Evolutionary conservation across 2,113 vertebrate genomes (phyloP).

Genomic region (Lontra canadensis): DNA sequence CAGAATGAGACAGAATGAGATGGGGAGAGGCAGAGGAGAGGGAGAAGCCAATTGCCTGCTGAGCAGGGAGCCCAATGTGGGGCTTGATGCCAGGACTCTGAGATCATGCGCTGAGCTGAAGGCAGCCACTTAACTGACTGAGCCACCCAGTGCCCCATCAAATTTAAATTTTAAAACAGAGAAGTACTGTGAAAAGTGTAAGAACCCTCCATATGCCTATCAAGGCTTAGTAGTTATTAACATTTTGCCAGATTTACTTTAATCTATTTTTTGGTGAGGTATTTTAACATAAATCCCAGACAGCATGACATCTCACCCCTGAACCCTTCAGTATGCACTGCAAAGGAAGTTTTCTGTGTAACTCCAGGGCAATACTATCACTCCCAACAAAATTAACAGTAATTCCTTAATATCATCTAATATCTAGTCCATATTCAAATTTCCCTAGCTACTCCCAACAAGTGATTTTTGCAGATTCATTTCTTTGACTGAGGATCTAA

Average conservation of each 20-base stretch:
- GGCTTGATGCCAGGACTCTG: too few species aligned
- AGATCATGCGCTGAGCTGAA: too few species aligned
- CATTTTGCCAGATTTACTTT: neutral
- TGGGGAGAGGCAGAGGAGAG: too few species aligned
- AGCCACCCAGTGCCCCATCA: neutral
- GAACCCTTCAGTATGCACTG: neutral
- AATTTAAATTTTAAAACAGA: neutral
- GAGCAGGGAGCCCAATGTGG: too few species aligned
- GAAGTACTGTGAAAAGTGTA: neutral
- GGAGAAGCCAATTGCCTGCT: too few species aligned
- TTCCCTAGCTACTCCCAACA: neutral
- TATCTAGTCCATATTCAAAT: neutral
- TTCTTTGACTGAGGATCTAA: neutral
- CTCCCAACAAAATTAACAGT: neutral
- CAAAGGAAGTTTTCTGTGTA: neutral
- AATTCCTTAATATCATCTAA: neutral
- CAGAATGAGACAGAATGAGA: too few species aligned
- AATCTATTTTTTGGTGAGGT: neutral
- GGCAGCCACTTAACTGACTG: too few species aligned
- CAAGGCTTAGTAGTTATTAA: neutral
- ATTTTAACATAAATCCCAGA: constrained; percentile 19
- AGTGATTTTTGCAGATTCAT: neutral
- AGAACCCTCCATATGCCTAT: neutral
- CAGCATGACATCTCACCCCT: neutral
- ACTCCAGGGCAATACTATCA: neutral